These are phyloP conservation scores for Betta splendens DNA, from an alignment of 2,797 vertebrate genomes.

Conservation along the genomic window DNA sequence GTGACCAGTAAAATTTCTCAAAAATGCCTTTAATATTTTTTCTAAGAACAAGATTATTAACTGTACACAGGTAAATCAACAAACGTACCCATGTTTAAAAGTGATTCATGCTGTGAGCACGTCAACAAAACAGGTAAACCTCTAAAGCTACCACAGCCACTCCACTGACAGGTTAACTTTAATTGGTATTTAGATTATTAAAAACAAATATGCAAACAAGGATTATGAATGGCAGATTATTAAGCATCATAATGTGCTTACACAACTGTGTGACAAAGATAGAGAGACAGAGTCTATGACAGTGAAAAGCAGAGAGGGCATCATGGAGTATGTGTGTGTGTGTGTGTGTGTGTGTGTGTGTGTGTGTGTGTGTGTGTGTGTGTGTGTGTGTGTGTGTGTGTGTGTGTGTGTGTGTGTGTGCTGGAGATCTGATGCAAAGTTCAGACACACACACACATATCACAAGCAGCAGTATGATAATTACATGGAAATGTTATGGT, in stretches of 20 bases:
- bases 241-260: conserved; percentile 60
- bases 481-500: conserved; percentile 85
- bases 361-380: conserved; percentile 27
- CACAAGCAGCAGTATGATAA: conserved; percentile 68
- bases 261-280: conserved; percentile 55
- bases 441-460: conserved; percentile 39
- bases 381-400: conserved; percentile 38
- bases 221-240: conserved; percentile 61
- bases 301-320: conserved; percentile 55
- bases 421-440: conserved; percentile 74
- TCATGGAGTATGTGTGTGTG: conserved; percentile 55
- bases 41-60: background rate
- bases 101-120: background rate
- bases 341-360: conserved; percentile 10
- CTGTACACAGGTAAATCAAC: background rate
- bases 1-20: background rate
- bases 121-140: background rate
- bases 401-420: conserved; percentile 13
- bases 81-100: too few relatives aligned
- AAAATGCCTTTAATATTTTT: background rate
- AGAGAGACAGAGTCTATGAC: conserved; percentile 57
- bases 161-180: conserved; percentile 32
- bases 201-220: conserved; percentile 47
- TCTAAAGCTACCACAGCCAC: conserved; percentile 16
- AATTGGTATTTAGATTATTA: conserved; percentile 55